Evolutionary conservation across 2,113 vertebrate species (phyloP), one percentile per base, ranked within the genome.

Genomic region (Ceratotherium simum): DNA sequence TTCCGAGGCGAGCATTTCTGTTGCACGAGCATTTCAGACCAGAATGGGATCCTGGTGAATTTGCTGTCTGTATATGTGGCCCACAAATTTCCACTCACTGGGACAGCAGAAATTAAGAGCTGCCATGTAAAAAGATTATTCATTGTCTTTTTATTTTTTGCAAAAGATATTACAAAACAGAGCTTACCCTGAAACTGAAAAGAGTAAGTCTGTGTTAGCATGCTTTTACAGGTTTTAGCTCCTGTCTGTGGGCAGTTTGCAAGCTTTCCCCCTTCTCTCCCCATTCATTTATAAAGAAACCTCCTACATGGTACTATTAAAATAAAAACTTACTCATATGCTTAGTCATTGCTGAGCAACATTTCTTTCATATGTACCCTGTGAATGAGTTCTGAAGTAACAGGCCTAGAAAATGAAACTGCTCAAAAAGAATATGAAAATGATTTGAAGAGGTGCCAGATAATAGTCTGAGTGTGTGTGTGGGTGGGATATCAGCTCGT

Each of bases 331-430:
- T 96, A 97, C 97, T 98, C 97, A 98, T 97, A 46, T 98, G 97
- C 98, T 97, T 97, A 97, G 97, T 98, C 97, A 98, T 54, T 46
- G 84, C 85, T 36, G 90, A 97, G 98, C 54, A 80, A 76, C 90
- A 54, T 90, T 82, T 97, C 96, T 98, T 94, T 98, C 96, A 92
- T 95, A 91, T 64, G 64, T 85, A 85, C 84, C 89, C 80, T 90
- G 31, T 98, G 98, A 98, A 98, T 98, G 98, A 98, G 96, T 94
- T 98, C 96, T 97, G 97, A 97, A 98, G 90, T 98, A 84, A 89
- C 94, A 90, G 72, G 46, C 58, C 90, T 97, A 97, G 96, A 97
- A 98, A 98, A 98, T 39, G 98, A 98, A 98, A 98, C 97, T 95
- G 69, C 95, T 98, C 91, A 82, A 86, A 96, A 94, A 95, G 95